phyloP scores from a whole-genome alignment of 2,797 vertebrate species.

The Lepus oiostolus region DNA sequence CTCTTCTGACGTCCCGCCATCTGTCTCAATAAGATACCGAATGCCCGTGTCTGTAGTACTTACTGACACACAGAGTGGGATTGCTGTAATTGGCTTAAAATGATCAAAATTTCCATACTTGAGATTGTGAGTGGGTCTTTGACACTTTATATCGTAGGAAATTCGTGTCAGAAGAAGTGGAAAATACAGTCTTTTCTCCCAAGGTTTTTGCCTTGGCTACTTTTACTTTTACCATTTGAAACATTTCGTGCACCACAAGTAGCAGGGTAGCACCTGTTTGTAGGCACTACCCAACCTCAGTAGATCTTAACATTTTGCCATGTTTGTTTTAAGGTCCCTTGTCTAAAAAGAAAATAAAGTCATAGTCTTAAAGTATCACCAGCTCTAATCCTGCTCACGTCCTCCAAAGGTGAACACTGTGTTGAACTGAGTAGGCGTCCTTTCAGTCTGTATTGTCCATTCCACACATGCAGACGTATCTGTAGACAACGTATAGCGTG shows the following conservation, averaged over 20 bases:
- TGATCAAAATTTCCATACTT: neutral
- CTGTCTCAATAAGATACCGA: neutral
- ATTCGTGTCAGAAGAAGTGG: neutral
- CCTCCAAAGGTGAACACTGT: neutral
- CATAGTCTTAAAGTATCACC: neutral
- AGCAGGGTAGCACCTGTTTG: neutral
- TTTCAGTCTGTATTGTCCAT: neutral
- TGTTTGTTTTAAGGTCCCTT: neutral
- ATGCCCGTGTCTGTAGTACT: neutral
- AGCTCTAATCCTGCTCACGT: neutral
- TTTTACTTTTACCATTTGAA: constrained; percentile 36
- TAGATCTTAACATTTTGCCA: neutral
- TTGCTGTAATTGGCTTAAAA: neutral
- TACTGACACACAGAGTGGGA: neutral
- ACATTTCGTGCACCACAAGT: neutral
- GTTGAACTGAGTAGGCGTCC: neutral
- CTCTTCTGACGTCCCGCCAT: neutral
- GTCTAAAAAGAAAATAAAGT: constrained; percentile 28
- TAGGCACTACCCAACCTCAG: neutral
- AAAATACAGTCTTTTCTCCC: neutral
- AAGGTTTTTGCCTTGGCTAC: neutral
- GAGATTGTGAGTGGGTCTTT: neutral
- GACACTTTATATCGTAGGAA: neutral
- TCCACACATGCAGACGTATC: neutral
- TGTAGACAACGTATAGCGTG: neutral